Base-by-base conservation (phyloP, 2,888 invertebrate species). In the Coelopa pilipes region DNA sequence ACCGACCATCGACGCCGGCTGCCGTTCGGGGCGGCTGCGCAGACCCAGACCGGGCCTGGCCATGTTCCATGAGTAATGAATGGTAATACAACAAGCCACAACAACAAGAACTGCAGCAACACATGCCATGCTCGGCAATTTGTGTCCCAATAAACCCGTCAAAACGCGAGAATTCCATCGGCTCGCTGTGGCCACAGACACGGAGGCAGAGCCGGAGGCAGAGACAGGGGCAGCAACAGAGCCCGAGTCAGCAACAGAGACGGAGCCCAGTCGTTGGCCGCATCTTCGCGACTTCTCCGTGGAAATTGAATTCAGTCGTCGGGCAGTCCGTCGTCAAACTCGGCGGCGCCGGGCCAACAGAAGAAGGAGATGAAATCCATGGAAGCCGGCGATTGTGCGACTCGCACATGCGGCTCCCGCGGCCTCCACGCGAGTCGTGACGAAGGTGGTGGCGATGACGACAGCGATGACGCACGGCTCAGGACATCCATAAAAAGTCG, bases 1-100 rank as follows among this genome's bases (percentile, higher is more conserved):
- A 49, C 21, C 60, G 47, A 55, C 49, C 53, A 60, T n/a, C n/a
- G n/a, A n/a, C n/a, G n/a, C n/a, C 45, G 70, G 7, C 57, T 34
- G 53, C 2, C n/a, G 53, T 5, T 53, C n/a, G 53, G n/a, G 13
- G 53, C n/a, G 13, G 15, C 10, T 53, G 53, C 53, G 53, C n/a
- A n/a, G n/a, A 53, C n/a, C 53, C 34, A 7, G 34, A 7, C 7
- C 34, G 34, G 34, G 34, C 7, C 34, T 34, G 34, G 53, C 53
- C 53, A 53, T 53, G 53, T 53, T 13, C 15, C 53, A 11, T 34
- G n/a, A 53, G 53, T 53, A 4, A 11, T 34, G n/a, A 53, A 11
- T 53, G 13, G 53, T 53, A 53, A 53, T 53, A 62, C n/a, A 60
- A 60, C 17, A 21, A 24, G n/a, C 15, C 0, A 1, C 45, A 62